Evolutionary conservation across 2,888 invertebrate genomes (phyloP), one percentile per base, ranked within the genome.

Genomic region (Drosophila lutescens): DNA sequence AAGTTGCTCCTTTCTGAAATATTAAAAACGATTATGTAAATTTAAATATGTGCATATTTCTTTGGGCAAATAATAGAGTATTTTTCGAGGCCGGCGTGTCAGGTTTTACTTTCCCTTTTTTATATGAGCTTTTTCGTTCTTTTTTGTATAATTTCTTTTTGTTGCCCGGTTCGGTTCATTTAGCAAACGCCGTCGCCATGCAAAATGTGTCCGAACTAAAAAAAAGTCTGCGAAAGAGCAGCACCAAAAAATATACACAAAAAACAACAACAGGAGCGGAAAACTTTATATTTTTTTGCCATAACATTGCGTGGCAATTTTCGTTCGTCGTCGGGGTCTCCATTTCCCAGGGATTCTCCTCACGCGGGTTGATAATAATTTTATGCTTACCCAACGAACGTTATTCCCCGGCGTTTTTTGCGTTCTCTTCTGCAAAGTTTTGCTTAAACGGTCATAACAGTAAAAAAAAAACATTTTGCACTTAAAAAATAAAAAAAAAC

Each of bases 401-500:
- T 60, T 74, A 17, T 74, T 73, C 30, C 53, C 23, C 53, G 43
- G 63, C 78, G 57, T 53, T 57, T 65, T 57, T 68, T 78, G 62
- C 44, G 51, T 63, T 59, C 55, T 62, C 59, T 51, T 32, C 65
- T 17, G 77, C 71, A 82, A 87, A 87, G 79, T 85, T 85, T 87
- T 80, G 78, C 87, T 79, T 84, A 80, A 82, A 77, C 71, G 88
- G 76, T 82, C 86, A 85, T 85, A 85, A 85, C 80, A 85, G 74
- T 76, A 80, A 81, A 43, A 43, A 84, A 78, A 78, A 60, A 80
- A 76, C 44, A 60, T 50, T 44, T 46, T 50, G 36, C 41, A 59
- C 51, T 41, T 46, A 53, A 56, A 71, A 57, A 56, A 50, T 32
- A 74, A 61, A 60, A 62, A 61, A 38, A 20, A 54, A 61, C 56